These are phyloP conservation scores for Caradrina clavipalpis DNA, from an alignment of 2,888 invertebrate species.

Conservation along the genomic window DNA sequence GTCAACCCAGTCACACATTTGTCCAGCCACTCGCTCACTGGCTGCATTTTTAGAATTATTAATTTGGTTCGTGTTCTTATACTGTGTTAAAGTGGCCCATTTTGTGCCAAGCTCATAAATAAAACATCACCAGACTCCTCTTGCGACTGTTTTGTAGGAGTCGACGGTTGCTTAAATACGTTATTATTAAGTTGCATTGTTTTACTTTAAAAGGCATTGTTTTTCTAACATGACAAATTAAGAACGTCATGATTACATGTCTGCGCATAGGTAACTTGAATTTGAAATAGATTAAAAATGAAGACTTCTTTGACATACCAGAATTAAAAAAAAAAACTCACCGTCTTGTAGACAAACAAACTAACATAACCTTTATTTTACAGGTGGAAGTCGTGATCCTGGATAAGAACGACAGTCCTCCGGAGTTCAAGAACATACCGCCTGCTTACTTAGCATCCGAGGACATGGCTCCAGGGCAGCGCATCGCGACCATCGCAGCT, in stretches of 20 bases:
- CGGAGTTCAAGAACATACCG: slow-evolving; percentile 94
- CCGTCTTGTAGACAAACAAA: background rate
- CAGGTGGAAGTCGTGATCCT: slow-evolving; percentile 96
- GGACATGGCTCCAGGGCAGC: slow-evolving; percentile 95
- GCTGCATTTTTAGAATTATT: slow-evolving; percentile 90
- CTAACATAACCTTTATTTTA: slow-evolving; percentile 63
- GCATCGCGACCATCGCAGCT: slow-evolving; percentile 94
- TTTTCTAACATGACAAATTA: slow-evolving; percentile 46
- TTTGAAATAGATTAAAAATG: background rate
- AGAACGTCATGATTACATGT: slow-evolving; percentile 40
- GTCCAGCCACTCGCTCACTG: slow-evolving; percentile 75
- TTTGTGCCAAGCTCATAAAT: slow-evolving; percentile 86
- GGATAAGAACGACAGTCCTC: slow-evolving; percentile 99
- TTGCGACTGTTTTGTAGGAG: slow-evolving; percentile 77
- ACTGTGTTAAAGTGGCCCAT: slow-evolving; percentile 86
- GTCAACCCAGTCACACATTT: slow-evolving; percentile 77
- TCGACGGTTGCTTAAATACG: slow-evolving; percentile 78
- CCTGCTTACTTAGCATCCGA: slow-evolving; percentile 95
- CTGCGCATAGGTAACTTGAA: slow-evolving; percentile 16
- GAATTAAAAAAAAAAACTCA: background rate
- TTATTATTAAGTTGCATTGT: slow-evolving; percentile 77
- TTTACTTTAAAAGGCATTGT: slow-evolving; percentile 68
- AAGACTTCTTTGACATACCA: no score
- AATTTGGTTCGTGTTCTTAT: slow-evolving; percentile 87
- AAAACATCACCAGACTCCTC: slow-evolving; percentile 81